Evolutionary conservation across 2,888 invertebrate genomes (phyloP).

Genomic region (Rhogogaster chlorosoma): DNA sequence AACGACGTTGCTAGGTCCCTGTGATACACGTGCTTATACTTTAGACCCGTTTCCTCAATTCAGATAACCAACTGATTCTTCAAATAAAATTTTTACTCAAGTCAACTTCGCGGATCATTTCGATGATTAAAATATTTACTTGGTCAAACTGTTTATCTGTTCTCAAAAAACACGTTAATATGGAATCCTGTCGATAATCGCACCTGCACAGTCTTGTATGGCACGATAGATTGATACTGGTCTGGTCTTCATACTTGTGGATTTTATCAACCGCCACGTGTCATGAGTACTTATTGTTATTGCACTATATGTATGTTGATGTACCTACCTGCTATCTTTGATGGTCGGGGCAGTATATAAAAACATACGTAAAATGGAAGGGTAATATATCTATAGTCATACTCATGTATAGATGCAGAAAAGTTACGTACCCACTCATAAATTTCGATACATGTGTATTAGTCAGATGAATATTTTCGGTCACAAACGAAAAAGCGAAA

Average conservation of each 20-base stretch:
- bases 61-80: background rate
- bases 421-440: background rate
- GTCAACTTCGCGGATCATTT: background rate
- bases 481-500: background rate
- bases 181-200: background rate
- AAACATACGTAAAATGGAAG: background rate
- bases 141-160: background rate
- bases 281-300: background rate
- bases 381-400: background rate
- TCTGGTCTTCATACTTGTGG: background rate
- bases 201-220: background rate
- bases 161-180: background rate
- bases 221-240: background rate
- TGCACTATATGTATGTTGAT: background rate
- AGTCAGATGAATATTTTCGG: background rate
- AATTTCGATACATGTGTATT: background rate
- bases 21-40: background rate
- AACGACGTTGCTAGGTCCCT: background rate
- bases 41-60: background rate
- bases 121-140: background rate
- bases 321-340: constrained; percentile 18
- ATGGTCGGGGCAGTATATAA: background rate
- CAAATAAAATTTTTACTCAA: background rate
- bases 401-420: background rate
- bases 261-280: constrained; percentile 32